Percentiles rank a stretch among this genome's conserved stretches.
These are phyloP conservation scores for Callithrix jacchus DNA, from an alignment of 2,113 vertebrate genomes.

Conservation along the genomic window DNA sequence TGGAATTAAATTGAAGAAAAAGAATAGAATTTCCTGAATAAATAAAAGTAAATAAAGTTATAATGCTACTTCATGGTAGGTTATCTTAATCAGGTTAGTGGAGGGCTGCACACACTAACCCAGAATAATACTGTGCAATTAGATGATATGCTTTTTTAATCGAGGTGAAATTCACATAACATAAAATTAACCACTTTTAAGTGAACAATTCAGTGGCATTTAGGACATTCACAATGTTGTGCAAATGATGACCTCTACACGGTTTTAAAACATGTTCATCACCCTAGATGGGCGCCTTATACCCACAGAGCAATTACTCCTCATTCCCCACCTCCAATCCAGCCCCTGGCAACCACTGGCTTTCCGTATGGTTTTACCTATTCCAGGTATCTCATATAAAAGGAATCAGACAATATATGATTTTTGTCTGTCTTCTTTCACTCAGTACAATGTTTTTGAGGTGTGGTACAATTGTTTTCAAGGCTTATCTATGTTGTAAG, in stretches of 20 bases:
- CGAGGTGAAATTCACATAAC: slow-evolving; percentile 2
- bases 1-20: background rate
- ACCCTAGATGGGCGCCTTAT: background rate
- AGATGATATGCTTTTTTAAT: background rate
- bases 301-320: background rate
- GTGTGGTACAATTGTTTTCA: background rate
- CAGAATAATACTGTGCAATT: background rate
- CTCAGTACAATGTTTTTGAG: background rate
- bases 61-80: background rate
- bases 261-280: background rate
- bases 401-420: background rate
- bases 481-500: no score
- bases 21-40: background rate
- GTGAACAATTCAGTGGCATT: background rate
- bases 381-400: background rate
- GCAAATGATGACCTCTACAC: background rate
- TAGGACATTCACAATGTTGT: background rate
- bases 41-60: background rate
- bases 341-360: background rate
- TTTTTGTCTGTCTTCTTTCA: background rate
- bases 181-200: slow-evolving; percentile 43
- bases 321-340: background rate
- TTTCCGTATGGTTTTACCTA: background rate
- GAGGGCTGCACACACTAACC: background rate
- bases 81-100: background rate